These are phyloP conservation scores for Halictus ligatus DNA, from an alignment of 2,888 invertebrate species.

Conservation along the genomic window DNA sequence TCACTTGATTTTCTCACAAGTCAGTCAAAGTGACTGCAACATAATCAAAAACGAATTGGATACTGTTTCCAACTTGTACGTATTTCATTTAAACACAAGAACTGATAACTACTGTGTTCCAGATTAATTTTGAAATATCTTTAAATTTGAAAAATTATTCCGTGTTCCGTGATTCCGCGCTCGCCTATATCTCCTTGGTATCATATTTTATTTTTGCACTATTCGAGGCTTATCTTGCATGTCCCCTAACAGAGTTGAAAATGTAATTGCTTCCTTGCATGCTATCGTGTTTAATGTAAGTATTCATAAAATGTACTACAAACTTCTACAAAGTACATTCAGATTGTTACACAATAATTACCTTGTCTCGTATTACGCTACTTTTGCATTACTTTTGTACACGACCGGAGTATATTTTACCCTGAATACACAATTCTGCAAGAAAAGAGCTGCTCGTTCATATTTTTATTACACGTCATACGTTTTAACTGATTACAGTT, in stretches of 20 bases:
- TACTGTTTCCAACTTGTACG: not conserved
- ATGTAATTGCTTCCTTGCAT: constrained; percentile 8
- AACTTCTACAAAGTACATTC: not conserved
- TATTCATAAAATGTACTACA: not conserved
- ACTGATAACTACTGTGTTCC: not conserved
- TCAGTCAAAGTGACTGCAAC: not conserved
- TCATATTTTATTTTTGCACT: constrained; percentile 8
- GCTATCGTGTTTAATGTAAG: not conserved
- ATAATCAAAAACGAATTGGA: not conserved
- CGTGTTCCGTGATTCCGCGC: not conserved
- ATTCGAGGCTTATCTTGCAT: not conserved
- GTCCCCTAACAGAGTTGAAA: constrained; percentile 9
- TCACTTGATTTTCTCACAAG: not conserved
- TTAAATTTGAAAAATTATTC: not conserved
- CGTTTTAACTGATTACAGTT: not conserved
- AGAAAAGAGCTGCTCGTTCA: not conserved
- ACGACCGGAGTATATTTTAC: not conserved
- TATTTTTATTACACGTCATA: not conserved
- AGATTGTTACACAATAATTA: not conserved
- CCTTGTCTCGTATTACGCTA: not conserved
- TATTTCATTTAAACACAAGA: not conserved
- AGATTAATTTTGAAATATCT: not conserved
- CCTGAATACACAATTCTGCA: not conserved
- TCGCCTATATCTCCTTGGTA: not conserved
- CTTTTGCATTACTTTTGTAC: not conserved